Evolutionary conservation across 2,888 invertebrate genomes (phyloP).

Genomic region (Rhorus exstirpatorius): DNA sequence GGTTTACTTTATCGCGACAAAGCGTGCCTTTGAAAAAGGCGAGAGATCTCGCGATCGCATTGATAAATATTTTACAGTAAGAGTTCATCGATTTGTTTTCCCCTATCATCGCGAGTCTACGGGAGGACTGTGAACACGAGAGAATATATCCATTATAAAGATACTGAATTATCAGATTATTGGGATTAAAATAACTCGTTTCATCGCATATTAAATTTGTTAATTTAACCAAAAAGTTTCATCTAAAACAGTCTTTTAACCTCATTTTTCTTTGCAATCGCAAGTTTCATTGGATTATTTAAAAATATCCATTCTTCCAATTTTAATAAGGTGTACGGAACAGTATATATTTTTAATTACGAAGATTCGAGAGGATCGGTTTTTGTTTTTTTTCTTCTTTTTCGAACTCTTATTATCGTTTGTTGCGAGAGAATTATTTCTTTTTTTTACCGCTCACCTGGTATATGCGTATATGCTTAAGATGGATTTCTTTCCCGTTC

Average conservation of each 20-base stretch:
- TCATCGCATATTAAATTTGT: neutral
- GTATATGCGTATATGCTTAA: neutral
- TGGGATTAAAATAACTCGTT: no score
- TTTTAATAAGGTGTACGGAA: neutral
- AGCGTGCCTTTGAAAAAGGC: neutral
- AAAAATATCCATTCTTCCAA: neutral
- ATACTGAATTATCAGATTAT: neutral
- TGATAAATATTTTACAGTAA: neutral
- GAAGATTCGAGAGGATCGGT: no score
- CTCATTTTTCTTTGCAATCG: neutral
- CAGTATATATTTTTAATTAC: neutral
- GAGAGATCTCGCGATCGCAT: neutral
- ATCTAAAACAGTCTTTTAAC: no score
- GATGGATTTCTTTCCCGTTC: neutral
- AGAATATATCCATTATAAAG: neutral
- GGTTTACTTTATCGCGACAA: conserved; percentile 20
- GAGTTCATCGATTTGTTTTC: neutral
- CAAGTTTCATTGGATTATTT: neutral
- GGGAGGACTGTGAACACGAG: neutral
- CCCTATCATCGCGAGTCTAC: neutral
- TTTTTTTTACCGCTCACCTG: neutral
- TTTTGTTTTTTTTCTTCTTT: no score
- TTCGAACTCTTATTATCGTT: neutral
- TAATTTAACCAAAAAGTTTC: neutral
- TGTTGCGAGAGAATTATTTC: neutral